Conservation (phyloP, 2,797 vertebrate genomes). For the Rhinichthys osculus region DNA sequence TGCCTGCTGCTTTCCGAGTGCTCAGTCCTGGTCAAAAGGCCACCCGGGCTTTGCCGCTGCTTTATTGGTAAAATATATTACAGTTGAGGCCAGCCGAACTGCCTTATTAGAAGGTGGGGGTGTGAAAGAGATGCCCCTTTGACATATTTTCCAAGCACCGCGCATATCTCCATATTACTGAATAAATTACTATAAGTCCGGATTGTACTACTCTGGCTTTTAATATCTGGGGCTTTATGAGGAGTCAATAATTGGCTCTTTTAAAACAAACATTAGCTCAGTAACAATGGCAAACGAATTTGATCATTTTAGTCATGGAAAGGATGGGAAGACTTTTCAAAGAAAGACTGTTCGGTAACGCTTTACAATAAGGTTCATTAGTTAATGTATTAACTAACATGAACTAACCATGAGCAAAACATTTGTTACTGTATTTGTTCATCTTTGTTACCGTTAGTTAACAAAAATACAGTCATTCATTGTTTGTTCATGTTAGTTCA, state of each 20-base stretch:
- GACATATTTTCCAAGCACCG: slow-evolving; percentile 71
- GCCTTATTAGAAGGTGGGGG: slow-evolving; percentile 79
- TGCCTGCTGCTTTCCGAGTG: slow-evolving; percentile 74
- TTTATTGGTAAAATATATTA: slow-evolving; percentile 84
- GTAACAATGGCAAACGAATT: slow-evolving; percentile 28
- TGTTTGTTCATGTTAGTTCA: too few species aligned
- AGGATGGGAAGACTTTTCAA: not conserved
- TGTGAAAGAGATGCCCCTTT: slow-evolving; percentile 75
- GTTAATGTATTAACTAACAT: too few species aligned
- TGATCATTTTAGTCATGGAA: slow-evolving; percentile 45
- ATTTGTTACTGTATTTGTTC: too few species aligned
- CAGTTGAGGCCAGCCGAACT: slow-evolving; percentile 79
- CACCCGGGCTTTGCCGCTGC: slow-evolving; percentile 76
- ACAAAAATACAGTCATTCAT: too few species aligned
- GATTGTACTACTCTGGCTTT: slow-evolving; percentile 64
- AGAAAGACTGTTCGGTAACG: not conserved
- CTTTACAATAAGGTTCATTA: too few species aligned
- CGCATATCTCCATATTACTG: slow-evolving; percentile 77
- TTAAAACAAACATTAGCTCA: slow-evolving; percentile 61
- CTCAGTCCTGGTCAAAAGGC: slow-evolving; percentile 74
- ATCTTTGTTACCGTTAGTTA: too few species aligned
- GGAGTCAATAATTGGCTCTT: slow-evolving; percentile 62
- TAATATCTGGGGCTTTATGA: slow-evolving; percentile 64
- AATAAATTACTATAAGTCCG: slow-evolving; percentile 72
- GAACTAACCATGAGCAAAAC: too few species aligned